phyloP scores from a whole-genome alignment of 2,888 invertebrate genomes.

The Crioceris asparagi region DNA sequence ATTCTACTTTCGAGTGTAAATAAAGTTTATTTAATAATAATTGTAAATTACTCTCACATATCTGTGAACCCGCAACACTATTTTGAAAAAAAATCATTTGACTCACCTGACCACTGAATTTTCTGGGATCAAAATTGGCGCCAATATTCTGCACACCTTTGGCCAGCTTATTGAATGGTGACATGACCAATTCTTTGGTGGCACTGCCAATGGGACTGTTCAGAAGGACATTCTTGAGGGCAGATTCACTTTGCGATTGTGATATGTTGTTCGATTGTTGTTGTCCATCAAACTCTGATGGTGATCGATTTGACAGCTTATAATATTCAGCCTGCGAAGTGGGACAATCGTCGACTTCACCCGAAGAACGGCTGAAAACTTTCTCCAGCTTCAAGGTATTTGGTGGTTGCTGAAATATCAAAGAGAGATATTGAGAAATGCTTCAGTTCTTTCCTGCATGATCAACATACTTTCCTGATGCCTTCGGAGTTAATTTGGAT shows the following conservation, averaged over 20 bases:
- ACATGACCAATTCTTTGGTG: conserved; percentile 55
- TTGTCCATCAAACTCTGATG: conserved; percentile 3
- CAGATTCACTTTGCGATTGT: conserved; percentile 70
- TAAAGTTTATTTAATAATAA: too few relatives aligned
- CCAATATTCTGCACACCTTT: conserved; percentile 79
- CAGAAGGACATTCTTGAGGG: conserved; percentile 50
- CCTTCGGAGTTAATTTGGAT: conserved; percentile 33
- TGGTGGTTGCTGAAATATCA: conserved; percentile 39
- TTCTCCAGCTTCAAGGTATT: conserved; percentile 46
- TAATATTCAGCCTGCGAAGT: not conserved
- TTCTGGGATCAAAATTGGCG: conserved; percentile 76
- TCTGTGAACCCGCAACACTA: too few relatives aligned
- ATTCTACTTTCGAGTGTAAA: too few relatives aligned
- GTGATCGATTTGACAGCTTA: too few relatives aligned
- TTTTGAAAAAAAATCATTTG: too few relatives aligned
- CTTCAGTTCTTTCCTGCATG: too few relatives aligned
- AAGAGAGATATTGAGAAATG: too few relatives aligned
- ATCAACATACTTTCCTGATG: too few relatives aligned
- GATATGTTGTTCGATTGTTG: conserved; percentile 51
- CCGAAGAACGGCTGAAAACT: conserved; percentile 60
- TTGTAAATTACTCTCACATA: too few relatives aligned
- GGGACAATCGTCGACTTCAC: conserved; percentile 46
- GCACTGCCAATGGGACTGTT: conserved; percentile 57
- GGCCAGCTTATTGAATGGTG: conserved; percentile 72
- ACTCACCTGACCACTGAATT: conserved; percentile 47